A percentile compares a stretch with the other conserved stretches of the same genome.
phyloP scores from a whole-genome alignment of 2,888 invertebrate genomes.

The Meloe dianella region DNA sequence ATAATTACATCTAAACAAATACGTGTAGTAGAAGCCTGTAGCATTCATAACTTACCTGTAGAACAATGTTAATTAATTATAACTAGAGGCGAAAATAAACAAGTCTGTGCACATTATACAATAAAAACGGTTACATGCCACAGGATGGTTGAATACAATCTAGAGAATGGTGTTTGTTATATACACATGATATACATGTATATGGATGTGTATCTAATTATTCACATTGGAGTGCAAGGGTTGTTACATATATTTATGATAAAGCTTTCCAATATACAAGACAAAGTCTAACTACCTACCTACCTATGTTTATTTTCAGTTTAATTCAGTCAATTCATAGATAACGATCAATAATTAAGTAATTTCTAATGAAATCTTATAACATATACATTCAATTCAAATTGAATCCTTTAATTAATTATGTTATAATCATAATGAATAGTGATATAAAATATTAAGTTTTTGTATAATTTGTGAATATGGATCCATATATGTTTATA shows the following conservation, averaged over 20 bases:
- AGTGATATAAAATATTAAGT: background rate
- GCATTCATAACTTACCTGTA: conserved; percentile 33
- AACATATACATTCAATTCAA: background rate
- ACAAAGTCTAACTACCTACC: conserved; percentile 19
- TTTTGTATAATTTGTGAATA: background rate
- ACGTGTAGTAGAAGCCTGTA: conserved; percentile 15
- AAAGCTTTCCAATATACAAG: conserved; percentile 25
- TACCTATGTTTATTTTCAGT: conserved; percentile 22
- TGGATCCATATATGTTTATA: background rate
- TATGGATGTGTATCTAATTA: background rate
- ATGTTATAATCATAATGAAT: background rate
- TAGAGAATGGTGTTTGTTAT: conserved; percentile 17
- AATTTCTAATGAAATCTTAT: background rate
- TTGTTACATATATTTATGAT: conserved; percentile 23
- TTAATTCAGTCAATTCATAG: conserved; percentile 22
- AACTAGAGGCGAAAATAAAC: conserved; percentile 36
- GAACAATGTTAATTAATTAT: conserved; percentile 36
- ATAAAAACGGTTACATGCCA: conserved; percentile 27
- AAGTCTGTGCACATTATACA: conserved; percentile 35
- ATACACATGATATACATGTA: background rate
- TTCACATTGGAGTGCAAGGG: background rate
- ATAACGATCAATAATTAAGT: background rate
- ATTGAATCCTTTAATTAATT: background rate
- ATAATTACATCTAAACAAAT: background rate
- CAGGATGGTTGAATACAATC: conserved; percentile 8